A percentile compares a stretch with the other conserved stretches of the same genome.
Evolutionary conservation across 2,797 vertebrate species (phyloP).

Genomic region (Merluccius polli): DNA sequence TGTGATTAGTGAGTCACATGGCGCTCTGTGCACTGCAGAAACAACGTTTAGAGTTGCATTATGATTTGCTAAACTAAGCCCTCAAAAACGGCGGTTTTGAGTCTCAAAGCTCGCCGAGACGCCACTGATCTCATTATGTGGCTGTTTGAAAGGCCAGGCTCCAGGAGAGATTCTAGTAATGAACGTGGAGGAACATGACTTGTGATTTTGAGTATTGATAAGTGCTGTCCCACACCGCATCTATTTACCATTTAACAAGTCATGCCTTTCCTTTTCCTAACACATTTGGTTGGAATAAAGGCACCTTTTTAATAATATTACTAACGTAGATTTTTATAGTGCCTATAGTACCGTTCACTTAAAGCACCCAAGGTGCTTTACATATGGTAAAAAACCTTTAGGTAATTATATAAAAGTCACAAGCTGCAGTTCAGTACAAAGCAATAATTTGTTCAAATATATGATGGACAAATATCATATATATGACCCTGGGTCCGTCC

Average conservation of each 20-base stretch:
- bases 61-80: conserved; percentile 48
- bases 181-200: conserved; percentile 14
- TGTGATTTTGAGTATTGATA: conserved; percentile 15
- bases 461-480: conserved; percentile 13
- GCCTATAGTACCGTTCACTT: background rate
- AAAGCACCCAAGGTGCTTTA: background rate
- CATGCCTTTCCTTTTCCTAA: background rate
- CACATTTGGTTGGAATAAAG: background rate
- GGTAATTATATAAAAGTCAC: conserved; percentile 38
- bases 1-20: conserved; percentile 55
- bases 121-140: conserved; percentile 58
- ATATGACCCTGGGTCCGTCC: conserved; percentile 12
- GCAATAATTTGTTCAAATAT: conserved; percentile 27
- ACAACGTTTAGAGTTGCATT: conserved; percentile 41
- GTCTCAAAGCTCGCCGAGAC: conserved; percentile 48
- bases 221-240: conserved; percentile 11
- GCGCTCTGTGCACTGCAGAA: conserved; percentile 52
- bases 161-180: conserved; percentile 25
- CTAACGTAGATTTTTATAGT: background rate
- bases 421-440: conserved; percentile 32
- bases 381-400: background rate
- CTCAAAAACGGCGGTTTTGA: conserved; percentile 29
- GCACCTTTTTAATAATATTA: background rate
- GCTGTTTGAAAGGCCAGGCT: conserved; percentile 33
- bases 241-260: conserved; percentile 6